Percentiles rank a stretch among this genome's conserved stretches.
Conservation (phyloP, 1,140 invertebrate genomes). For the Hycleus phaleratus region DNA sequence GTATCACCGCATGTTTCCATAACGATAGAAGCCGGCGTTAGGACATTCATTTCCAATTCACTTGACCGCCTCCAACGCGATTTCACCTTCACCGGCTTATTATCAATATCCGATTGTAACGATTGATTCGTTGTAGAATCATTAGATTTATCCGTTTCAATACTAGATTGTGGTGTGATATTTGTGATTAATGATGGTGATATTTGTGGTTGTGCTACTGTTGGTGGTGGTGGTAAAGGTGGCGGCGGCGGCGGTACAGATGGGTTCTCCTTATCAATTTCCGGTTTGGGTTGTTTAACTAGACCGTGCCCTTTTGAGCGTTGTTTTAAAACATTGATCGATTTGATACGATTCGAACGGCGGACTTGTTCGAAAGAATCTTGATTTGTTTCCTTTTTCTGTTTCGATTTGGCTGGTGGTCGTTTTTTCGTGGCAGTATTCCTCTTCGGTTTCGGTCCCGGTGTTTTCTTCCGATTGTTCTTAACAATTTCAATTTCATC, state of each 20-base stretch:
- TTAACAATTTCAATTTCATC: constrained; percentile 4
- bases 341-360: constrained; percentile 51
- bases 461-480: constrained; percentile 8
- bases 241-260: constrained; percentile 7
- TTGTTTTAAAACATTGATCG: constrained; percentile 49
- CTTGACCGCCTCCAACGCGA: constrained; percentile 75
- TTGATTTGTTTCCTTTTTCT: constrained; percentile 5
- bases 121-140: not conserved
- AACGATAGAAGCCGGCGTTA: constrained; percentile 38
- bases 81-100: constrained; percentile 70
- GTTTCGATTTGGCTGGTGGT: constrained; percentile 4
- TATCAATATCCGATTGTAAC: constrained; percentile 6
- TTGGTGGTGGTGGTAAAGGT: constrained; percentile 18
- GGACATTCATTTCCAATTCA: constrained; percentile 67
- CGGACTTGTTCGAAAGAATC: constrained; percentile 36
- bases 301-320: constrained; percentile 50
- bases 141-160: constrained; percentile 8
- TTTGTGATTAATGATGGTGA: constrained; percentile 11
- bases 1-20: constrained; percentile 5
- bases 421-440: constrained; percentile 9
- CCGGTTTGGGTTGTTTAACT: constrained; percentile 36
- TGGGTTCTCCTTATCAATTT: constrained; percentile 34
- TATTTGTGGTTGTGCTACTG: constrained; percentile 13
- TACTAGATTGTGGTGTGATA: not conserved
- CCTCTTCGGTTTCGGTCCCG: constrained; percentile 1